Evolutionary conservation across 2,888 invertebrate species (phyloP), one percentile per base, ranked within the genome.

Genomic region (Diaphora mendica): DNA sequence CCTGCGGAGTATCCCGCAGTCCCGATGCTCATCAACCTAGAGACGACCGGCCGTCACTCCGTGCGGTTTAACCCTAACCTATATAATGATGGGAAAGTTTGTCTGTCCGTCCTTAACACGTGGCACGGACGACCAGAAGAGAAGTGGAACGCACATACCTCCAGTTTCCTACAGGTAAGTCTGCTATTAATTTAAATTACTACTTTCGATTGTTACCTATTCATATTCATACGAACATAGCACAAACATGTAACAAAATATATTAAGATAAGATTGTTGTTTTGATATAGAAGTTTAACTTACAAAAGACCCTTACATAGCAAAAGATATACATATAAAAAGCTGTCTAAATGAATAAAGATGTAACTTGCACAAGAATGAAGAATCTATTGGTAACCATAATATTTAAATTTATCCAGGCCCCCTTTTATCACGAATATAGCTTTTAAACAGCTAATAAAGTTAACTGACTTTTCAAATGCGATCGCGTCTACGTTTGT

Each of bases 71-170:
- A 99, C 96, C 99, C 99, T 79, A 99, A 99, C 96, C 96, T 99
- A 72, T 99, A 99, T 94, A 98, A 98, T 96, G 99, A 99, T 94
- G 99, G 99, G 81, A 99, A 99, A 96, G 95, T 95, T 87, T 99
- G 99, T 92, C 97, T 99, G 89, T 99, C 99, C 83, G 98, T 99
- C 81, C 96, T 99, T 81, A 99, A 99, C 94, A 99, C 99, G 4
- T 99, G 99, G 99, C 99, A 99, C 92, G 99, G 99, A 13, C 96
- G 99, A 72, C 99, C 99, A 39, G 99, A 99, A 94, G 99, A 99
- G 94, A 99, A 99, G 92, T 99, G 99, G 99, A 99, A 99, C 94
- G 98, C 99, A 78, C 98, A 99, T 91, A 99, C 99, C 0, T 99
- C 99, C 66, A 99, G 98, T 91, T 99, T 99, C 90, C 96, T 99